A percentile compares a stretch with the other conserved stretches of the same genome.
Conservation (phyloP, 37 sponge, comb jelly and placozoan species). For the Spongilla lacustris region DNA sequence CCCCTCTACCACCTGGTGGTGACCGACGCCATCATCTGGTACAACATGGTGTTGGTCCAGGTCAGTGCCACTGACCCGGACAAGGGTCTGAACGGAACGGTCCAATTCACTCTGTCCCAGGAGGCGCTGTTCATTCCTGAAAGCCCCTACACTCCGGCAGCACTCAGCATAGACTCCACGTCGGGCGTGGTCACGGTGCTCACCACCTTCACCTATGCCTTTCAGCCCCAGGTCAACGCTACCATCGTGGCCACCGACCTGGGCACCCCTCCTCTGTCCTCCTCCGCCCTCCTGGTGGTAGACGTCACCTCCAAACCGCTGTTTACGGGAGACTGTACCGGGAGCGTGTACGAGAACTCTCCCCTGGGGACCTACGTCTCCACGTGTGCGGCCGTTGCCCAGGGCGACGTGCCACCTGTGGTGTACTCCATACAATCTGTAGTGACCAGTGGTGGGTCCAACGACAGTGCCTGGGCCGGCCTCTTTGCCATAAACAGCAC, state of each 20-base stretch:
- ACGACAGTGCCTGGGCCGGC: neutral
- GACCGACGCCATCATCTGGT: neutral
- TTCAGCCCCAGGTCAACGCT: conserved; percentile 8
- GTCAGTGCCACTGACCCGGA: conserved; percentile 46
- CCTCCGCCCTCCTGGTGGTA: neutral
- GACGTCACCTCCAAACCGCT: neutral
- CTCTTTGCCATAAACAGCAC: conserved; percentile 26
- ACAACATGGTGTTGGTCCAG: neutral
- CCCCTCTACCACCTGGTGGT: neutral
- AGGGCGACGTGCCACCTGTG: neutral
- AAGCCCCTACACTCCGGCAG: neutral
- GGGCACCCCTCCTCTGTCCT: conserved; percentile 44
- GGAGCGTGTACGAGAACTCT: conserved; percentile 7
- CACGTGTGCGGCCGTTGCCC: neutral
- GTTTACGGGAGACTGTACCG: neutral
- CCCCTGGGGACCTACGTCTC: neutral
- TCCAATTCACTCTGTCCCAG: conserved; percentile 16
- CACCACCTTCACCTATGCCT: conserved; percentile 47
- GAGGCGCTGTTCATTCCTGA: neutral
- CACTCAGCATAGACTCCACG: conserved; percentile 42
- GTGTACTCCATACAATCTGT: neutral
- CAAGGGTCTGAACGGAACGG: conserved; percentile 24
- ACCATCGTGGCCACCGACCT: conserved; percentile 44
- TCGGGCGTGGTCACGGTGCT: conserved; percentile 15
- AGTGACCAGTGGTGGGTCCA: neutral